These are phyloP conservation scores for Elephas maximus DNA, from an alignment of 2,113 vertebrate species.

Conservation along the genomic window DNA sequence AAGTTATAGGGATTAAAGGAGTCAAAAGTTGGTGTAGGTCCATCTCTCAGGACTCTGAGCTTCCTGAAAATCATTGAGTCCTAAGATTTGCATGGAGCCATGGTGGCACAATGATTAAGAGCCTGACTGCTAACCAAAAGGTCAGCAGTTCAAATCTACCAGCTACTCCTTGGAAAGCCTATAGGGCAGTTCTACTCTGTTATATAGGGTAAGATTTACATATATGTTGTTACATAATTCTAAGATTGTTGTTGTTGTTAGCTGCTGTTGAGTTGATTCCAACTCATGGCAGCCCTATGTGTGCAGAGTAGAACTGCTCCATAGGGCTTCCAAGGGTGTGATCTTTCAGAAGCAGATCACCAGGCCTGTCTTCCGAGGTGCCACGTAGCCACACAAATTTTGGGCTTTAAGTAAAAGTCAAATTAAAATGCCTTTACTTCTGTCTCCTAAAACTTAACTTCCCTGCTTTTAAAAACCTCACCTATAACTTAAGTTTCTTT, in stretches of 20 bases:
- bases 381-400: not conserved
- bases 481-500: conserved; percentile 32
- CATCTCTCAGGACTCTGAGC: not conserved
- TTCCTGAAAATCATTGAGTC: not conserved
- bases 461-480: conserved; percentile 4
- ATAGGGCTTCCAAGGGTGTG: not conserved
- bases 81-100: not conserved
- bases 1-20: not conserved
- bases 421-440: conserved; percentile 51
- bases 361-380: not conserved
- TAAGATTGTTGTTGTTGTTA: not conserved
- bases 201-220: not conserved
- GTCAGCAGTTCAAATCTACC: too few relatives aligned
- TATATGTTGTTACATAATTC: not conserved
- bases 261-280: not conserved
- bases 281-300: not conserved
- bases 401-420: not conserved
- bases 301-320: not conserved
- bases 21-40: not conserved
- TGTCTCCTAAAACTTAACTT: conserved; percentile 37
- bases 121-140: too few relatives aligned
- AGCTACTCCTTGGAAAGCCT: too few relatives aligned
- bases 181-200: too few relatives aligned
- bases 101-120: too few relatives aligned
- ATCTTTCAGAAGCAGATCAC: not conserved